Percentiles rank a stretch among this genome's conserved stretches.
phyloP scores from a whole-genome alignment of 2,888 invertebrate genomes.

The Ommatoiulus sabulosus region DNA sequence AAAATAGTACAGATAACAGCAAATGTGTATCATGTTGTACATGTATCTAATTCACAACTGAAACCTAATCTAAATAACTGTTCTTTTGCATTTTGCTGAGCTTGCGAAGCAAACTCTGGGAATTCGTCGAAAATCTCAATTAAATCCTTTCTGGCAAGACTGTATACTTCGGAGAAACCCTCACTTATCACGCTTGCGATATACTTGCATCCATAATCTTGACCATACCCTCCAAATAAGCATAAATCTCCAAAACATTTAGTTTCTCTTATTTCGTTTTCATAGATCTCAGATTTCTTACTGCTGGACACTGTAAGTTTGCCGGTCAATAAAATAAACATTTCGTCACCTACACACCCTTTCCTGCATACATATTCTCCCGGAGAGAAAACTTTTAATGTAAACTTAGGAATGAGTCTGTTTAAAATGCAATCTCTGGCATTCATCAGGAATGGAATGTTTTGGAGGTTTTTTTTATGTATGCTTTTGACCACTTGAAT shows the following conservation, averaged over 20 bases:
- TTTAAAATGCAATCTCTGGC: not conserved
- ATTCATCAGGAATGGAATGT: not conserved
- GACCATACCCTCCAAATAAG: not conserved
- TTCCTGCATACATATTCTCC: conserved; percentile 18
- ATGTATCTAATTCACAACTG: not conserved
- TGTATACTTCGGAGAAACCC: not conserved
- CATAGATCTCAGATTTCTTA: not conserved
- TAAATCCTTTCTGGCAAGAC: conserved; percentile 23
- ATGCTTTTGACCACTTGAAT: not conserved
- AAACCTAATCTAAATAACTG: not conserved
- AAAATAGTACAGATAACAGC: too few relatives aligned
- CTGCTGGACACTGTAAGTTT: not conserved
- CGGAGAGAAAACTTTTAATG: not conserved
- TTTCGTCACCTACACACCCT: not conserved
- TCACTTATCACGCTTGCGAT: not conserved
- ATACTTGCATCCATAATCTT: not conserved
- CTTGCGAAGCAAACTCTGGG: not conserved
- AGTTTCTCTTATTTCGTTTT: not conserved
- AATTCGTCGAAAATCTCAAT: not conserved
- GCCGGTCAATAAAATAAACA: not conserved
- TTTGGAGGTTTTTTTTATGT: not conserved
- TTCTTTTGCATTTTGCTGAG: not conserved
- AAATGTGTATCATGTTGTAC: too few relatives aligned
- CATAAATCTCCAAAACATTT: conserved; percentile 18
- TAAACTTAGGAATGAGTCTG: not conserved